phyloP scores from a whole-genome alignment of 2,797 vertebrate species.

The Sciurus carolinensis region DNA sequence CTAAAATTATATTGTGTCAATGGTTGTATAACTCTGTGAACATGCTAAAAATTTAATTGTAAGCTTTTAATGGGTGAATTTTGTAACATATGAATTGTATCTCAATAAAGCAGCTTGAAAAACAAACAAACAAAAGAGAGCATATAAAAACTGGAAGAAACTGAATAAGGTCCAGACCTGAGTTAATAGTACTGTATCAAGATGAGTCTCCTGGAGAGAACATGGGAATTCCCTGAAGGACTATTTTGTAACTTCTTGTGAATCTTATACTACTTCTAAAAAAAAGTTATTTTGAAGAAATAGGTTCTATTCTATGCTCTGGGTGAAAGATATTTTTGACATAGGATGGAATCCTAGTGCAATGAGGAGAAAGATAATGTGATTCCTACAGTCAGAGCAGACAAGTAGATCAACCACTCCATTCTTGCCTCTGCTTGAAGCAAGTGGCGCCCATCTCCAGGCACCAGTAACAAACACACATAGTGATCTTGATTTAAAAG shows the following conservation, averaged over 20 bases:
- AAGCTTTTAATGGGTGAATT: neutral
- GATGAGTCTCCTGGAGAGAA: neutral
- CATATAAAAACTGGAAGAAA: neutral
- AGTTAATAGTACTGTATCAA: neutral
- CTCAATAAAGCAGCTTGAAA: neutral
- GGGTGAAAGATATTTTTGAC: neutral
- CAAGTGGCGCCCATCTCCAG: neutral
- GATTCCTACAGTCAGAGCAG: neutral
- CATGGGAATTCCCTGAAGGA: neutral
- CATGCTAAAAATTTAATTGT: neutral
- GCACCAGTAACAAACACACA: neutral
- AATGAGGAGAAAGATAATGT: neutral
- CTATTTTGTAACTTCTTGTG: neutral
- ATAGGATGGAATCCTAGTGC: neutral
- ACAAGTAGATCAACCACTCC: neutral
- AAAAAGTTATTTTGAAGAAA: neutral
- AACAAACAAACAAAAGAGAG: neutral
- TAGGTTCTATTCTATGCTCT: neutral
- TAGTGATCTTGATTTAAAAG: neutral
- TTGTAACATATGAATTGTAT: neutral
- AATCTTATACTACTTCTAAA: conserved; percentile 7
- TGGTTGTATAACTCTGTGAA: neutral
- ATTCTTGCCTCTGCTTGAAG: neutral
- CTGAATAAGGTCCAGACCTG: neutral
- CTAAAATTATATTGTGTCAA: neutral